phyloP scores from a whole-genome alignment of 2,113 vertebrate species.

The Chitala chitala region DNA sequence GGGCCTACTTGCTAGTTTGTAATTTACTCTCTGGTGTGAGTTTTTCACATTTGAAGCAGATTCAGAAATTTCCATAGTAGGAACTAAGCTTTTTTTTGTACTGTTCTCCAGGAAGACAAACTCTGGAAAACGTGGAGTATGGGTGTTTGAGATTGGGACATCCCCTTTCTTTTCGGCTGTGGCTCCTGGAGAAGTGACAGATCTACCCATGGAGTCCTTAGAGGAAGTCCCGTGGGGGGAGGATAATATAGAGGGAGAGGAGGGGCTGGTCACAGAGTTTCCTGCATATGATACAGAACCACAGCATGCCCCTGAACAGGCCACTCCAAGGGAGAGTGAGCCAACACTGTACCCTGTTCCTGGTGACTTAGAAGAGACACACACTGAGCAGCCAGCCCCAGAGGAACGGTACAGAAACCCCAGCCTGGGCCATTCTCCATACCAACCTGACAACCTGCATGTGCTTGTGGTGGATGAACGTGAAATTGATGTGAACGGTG shows the following conservation, averaged over 20 bases:
- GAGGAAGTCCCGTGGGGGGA: background rate
- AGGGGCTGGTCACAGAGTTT: background rate
- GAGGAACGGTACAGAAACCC: background rate
- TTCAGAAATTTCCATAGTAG: background rate
- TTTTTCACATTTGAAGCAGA: background rate
- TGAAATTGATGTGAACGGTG: no score
- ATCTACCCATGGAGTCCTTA: conserved; percentile 33
- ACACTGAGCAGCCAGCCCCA: background rate
- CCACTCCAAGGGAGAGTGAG: conserved; percentile 25
- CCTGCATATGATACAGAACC: conserved; percentile 25
- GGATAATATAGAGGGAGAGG: background rate
- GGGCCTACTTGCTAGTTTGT: background rate
- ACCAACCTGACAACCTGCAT: no score
- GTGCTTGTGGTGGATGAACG: no score
- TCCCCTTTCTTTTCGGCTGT: conserved; percentile 60
- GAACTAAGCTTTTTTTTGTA: background rate
- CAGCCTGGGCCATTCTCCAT: conserved; percentile 26
- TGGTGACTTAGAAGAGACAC: background rate
- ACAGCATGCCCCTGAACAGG: conserved; percentile 31
- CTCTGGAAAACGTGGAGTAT: conserved; percentile 74
- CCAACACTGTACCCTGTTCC: background rate
- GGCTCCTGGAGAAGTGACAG: conserved; percentile 64
- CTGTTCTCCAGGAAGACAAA: conserved; percentile 71
- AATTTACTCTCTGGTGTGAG: background rate
- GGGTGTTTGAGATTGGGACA: conserved; percentile 85